These are phyloP conservation scores for Amphipyra tragopoginis DNA, from an alignment of 2,888 invertebrate species.

Conservation along the genomic window DNA sequence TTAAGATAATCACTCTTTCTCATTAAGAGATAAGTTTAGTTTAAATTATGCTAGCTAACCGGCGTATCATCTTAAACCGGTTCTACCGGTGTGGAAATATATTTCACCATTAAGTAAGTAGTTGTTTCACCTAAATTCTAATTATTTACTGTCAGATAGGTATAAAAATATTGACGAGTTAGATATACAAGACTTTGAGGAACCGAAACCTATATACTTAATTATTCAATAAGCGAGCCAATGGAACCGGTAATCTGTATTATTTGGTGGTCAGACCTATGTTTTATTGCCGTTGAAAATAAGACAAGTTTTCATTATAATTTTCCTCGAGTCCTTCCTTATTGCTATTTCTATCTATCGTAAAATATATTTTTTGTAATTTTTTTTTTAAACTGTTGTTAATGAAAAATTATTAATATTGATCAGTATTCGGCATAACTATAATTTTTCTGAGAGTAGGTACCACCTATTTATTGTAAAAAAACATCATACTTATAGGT, in stretches of 20 bases:
- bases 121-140: conserved; percentile 60
- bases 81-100: conserved; percentile 71
- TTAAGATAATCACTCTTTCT: conserved; percentile 64
- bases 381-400: neutral
- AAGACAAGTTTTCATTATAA: conserved; percentile 38
- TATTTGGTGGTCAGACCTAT: conserved; percentile 36
- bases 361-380: conserved; percentile 1
- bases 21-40: conserved; percentile 61
- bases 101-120: conserved; percentile 65
- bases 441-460: too few species aligned
- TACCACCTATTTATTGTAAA: too few species aligned
- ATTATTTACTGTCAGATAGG: conserved; percentile 40
- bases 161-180: conserved; percentile 26
- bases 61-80: conserved; percentile 72
- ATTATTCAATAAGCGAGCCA: conserved; percentile 27
- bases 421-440: neutral
- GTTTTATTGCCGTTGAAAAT: conserved; percentile 56
- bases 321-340: conserved; percentile 28
- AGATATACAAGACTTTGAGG: conserved; percentile 18
- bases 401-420: neutral
- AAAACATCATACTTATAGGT: too few species aligned
- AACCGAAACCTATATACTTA: conserved; percentile 22
- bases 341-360: neutral
- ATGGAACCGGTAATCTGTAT: conserved; percentile 47
- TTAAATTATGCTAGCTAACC: conserved; percentile 67